A percentile compares a stretch with the other conserved stretches of the same genome.
These are phyloP conservation scores for Turritopsis rubra DNA, from an alignment of 30 jellyfish, hydroid and myxozoan genomes.

Conservation along the genomic window DNA sequence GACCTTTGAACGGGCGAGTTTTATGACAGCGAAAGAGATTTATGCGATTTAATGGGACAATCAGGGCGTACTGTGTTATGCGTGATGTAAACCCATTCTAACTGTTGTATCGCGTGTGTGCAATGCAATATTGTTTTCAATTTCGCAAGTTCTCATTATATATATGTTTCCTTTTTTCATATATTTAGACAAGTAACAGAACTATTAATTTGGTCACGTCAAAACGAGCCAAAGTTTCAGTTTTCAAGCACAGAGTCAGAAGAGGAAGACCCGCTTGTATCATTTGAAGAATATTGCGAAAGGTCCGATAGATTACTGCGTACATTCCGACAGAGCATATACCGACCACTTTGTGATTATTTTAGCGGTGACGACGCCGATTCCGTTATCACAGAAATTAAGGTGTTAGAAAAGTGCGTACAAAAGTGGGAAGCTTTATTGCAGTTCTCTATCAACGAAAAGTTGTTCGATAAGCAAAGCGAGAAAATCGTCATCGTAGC, in stretches of 20 bases:
- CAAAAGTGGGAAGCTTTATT: constrained; percentile 75
- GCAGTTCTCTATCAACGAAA: constrained; percentile 47
- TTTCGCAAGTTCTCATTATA: background rate
- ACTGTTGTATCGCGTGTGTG: background rate
- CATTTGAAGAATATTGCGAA: constrained; percentile 63
- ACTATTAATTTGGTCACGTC: constrained; percentile 28
- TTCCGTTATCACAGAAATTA: constrained; percentile 40
- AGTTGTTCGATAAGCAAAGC: constrained; percentile 55
- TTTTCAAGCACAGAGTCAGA: constrained; percentile 24
- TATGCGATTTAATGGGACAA: no score
- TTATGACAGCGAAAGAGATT: no score
- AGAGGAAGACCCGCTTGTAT: constrained; percentile 60
- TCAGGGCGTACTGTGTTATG: no score
- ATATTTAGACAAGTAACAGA: constrained; percentile 28
- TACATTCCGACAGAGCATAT: constrained; percentile 59
- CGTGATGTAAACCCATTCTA: no score
- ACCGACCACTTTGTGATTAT: constrained; percentile 74
- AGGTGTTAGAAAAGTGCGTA: constrained; percentile 43
- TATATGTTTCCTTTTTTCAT: background rate
- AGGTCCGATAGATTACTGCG: constrained; percentile 47
- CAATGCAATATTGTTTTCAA: background rate
- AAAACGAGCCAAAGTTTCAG: constrained; percentile 26
- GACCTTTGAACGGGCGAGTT: background rate
- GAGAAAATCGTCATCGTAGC: constrained; percentile 49
- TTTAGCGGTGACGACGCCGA: constrained; percentile 34